phyloP scores from a whole-genome alignment of 1,140 invertebrate species.

The Pseudomyrmex concolor region DNA sequence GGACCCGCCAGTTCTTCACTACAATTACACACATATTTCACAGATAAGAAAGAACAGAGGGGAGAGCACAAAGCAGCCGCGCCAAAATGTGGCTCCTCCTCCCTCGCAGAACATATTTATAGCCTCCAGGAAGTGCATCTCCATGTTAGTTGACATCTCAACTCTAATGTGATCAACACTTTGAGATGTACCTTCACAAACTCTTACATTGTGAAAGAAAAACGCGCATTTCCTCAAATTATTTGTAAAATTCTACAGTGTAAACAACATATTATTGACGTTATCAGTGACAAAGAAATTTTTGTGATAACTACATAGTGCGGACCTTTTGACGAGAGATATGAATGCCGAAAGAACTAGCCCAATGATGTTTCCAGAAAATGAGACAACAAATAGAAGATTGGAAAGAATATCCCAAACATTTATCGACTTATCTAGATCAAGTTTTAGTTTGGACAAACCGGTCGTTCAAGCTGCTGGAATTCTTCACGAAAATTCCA shows the following conservation, averaged over 20 bases:
- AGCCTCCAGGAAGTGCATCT: constrained; percentile 60
- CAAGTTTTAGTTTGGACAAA: neutral
- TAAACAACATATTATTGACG: too few relatives aligned
- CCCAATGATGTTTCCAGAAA: constrained; percentile 64
- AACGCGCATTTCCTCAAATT: too few relatives aligned
- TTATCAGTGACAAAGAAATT: too few relatives aligned
- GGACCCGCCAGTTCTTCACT: constrained; percentile 71
- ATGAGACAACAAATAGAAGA: constrained; percentile 40
- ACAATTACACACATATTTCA: constrained; percentile 72
- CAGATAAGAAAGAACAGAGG: constrained; percentile 10
- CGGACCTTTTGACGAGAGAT: neutral
- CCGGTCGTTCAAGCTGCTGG: constrained; percentile 73
- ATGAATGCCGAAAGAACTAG: neutral
- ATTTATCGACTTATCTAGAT: neutral
- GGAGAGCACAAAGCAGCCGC: constrained; percentile 17
- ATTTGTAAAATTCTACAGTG: too few relatives aligned
- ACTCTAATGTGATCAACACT: neutral
- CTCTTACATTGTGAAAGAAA: neutral
- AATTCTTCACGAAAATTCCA: constrained; percentile 57
- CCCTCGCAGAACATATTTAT: constrained; percentile 61
- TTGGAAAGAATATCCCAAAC: neutral
- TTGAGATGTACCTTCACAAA: neutral
- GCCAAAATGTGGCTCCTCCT: constrained; percentile 54
- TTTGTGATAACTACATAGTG: too few relatives aligned
- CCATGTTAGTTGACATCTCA: constrained; percentile 66